Conservation (phyloP, 2,888 invertebrate genomes). For the Phaonia tiefii region DNA sequence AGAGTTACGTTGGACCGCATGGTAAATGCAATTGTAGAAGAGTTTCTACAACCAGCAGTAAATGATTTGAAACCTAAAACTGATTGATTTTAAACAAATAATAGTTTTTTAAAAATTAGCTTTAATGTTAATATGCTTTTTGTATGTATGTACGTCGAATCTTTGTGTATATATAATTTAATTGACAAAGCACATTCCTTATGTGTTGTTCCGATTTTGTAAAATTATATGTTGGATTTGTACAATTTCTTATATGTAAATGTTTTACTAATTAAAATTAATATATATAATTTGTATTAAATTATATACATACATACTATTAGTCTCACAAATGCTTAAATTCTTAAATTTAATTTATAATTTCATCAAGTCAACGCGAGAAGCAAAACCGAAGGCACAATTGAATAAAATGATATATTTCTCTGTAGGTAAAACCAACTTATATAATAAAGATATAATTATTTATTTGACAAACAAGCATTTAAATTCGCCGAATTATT, state of each 20-base stretch:
- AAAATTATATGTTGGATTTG: neutral
- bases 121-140: too few relatives aligned
- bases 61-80: conserved; percentile 82
- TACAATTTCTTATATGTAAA: conserved; percentile 5
- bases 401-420: conserved; percentile 11
- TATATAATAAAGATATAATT: too few relatives aligned
- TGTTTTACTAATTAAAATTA: neutral
- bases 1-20: conserved; percentile 85
- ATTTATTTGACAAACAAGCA: too few relatives aligned
- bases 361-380: too few relatives aligned
- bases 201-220: conserved; percentile 16
- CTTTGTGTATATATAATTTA: neutral
- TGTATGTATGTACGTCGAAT: too few relatives aligned
- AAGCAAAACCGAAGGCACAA: neutral
- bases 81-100: conserved; percentile 67
- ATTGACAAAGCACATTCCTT: conserved; percentile 26
- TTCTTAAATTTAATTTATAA: too few relatives aligned
- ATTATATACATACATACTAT: too few relatives aligned
- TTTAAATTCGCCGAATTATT: too few relatives aligned
- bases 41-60: conserved; percentile 89
- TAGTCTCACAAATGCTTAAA: too few relatives aligned
- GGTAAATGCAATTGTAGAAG: conserved; percentile 88
- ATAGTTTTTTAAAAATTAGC: too few relatives aligned
- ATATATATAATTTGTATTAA: too few relatives aligned
- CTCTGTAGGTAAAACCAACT: conserved; percentile 28